Base-by-base conservation (phyloP, 2,797 vertebrate species). In the Eleutherodactylus coqui region DNA sequence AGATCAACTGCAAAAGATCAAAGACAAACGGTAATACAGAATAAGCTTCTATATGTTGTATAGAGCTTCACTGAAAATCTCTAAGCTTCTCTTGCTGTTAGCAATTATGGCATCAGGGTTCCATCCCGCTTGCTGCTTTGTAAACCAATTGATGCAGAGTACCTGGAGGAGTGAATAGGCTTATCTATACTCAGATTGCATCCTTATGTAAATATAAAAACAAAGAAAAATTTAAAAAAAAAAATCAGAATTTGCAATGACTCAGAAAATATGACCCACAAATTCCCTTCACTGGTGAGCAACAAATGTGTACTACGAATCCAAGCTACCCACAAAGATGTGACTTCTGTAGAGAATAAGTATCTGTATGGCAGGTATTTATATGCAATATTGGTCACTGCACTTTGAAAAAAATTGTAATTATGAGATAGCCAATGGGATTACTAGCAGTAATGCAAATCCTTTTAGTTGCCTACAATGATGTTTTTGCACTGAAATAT, bases 1-100 rank as follows among this genome's bases (percentile, higher is more conserved):
- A 76, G 70, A 75, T 86, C 79, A 86, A 82, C 79, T 67, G 55
- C 53, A 82, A 82, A 53, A 53, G 79, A 82, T 86, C 79, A 82
- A 86, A 82, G 77, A 45, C 11, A 24, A 21, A 43, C 9, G 41
- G 75, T 16, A 72, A 58, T 75, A 64, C 43, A 75, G 73, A 86
- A 75, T n/a, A 64, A 60, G 53, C 41, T 75, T 47, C 24, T 75
- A 43, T 51, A 58, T 70, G 62, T 79, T 69, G 67, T 53, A 60
- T 47, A 29, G 3, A 60, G 77, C 41, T 82, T 82, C 29, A 34
- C 47, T 43, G n/a, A 7, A 82, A 82, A 78, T 55, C 62, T 70
- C 32, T 70, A 45, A 38, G 64, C 45, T 82, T 29, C 4, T 72
- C 64, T 41, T 51, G 47, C 64, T 82, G 38, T 75, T 34, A 84